Base-by-base conservation (phyloP, 2,113 vertebrate genomes). In the Pelvicachromis taeniatus region DNA sequence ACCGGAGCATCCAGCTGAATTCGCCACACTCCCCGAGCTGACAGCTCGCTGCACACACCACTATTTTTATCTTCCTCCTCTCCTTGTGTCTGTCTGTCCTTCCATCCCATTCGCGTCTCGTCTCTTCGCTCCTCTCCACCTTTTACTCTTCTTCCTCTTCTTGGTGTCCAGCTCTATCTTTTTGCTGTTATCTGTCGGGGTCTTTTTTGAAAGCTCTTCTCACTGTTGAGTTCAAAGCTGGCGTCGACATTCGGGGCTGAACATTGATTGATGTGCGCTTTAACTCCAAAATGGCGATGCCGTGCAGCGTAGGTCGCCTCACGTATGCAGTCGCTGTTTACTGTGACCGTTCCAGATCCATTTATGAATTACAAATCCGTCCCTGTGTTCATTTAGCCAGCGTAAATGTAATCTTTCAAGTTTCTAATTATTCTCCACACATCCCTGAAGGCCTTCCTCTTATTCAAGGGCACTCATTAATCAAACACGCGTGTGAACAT, bases 1-100 rank as follows among this genome's bases (percentile, higher is more conserved):
- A 70, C 88, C 13, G 79, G 75, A 86, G 78, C 6, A 81, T 90
- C 61, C 84, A 85, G 84, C 77, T 82, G 80, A 58, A 84, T 78
- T 42, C 75, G 65, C 77, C 16, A 13, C 78, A 26, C 78, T 11
- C 84, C 81, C 23, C 21, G 3, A 6, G 81, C 77, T 78, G 75
- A 87, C 80, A 75, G 85, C 85, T 85, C 87, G 12, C 58, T 83
- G 84, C 80, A 73, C 81, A 59, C 14, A 12, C 9, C 53, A 45
- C 73, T 87, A 80, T 86, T 85, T 80, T 48, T 79, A 70, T 50
- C 81, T 26, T 31, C 56, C 16, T 48, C 19, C 4, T 19, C 3
- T 26, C 45, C 6, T 4, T 61, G 6, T 23, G 4, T 3, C 9
- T 17, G 17, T 59, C 12, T 13, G 14, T 3, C 6, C 0, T 3